A percentile compares a stretch with the other conserved stretches of the same genome.
Conservation (phyloP, 92 coral and sea anemone genomes). For the Epizoanthus stellaris region DNA sequence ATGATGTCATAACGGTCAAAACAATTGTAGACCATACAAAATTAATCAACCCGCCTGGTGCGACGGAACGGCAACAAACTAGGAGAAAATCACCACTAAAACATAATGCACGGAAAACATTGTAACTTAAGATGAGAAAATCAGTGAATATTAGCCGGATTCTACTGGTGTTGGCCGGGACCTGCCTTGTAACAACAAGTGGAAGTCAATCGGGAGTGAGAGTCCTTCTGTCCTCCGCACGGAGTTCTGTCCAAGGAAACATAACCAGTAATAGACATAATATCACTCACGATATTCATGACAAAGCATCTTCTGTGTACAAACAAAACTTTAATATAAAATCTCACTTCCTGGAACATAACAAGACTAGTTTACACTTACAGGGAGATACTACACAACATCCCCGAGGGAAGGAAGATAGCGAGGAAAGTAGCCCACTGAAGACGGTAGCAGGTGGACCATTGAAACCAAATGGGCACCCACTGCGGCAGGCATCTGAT, state of each 20-base stretch:
- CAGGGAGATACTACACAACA: neutral
- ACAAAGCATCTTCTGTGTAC: neutral
- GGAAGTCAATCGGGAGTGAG: neutral
- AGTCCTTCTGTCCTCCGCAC: neutral
- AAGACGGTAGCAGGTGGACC: constrained; percentile 4
- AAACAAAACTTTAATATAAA: neutral
- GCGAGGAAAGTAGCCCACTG: neutral
- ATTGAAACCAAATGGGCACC: constrained; percentile 12
- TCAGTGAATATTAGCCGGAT: neutral
- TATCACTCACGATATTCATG: neutral
- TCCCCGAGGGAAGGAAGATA: neutral
- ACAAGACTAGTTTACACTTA: neutral
- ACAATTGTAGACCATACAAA: constrained; percentile 36
- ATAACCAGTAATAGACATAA: neutral
- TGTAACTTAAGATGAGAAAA: constrained; percentile 5
- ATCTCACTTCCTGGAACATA: neutral
- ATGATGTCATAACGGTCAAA: constrained; percentile 41
- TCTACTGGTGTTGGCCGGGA: neutral
- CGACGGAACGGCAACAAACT: neutral
- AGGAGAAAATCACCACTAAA: neutral
- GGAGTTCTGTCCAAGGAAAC: neutral
- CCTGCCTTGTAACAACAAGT: neutral
- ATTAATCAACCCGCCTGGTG: constrained; percentile 27
- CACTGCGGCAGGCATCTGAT: too few species aligned
- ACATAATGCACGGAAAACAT: constrained; percentile 23